phyloP scores from a whole-genome alignment of 2,113 vertebrate species.

The Esox niger region DNA sequence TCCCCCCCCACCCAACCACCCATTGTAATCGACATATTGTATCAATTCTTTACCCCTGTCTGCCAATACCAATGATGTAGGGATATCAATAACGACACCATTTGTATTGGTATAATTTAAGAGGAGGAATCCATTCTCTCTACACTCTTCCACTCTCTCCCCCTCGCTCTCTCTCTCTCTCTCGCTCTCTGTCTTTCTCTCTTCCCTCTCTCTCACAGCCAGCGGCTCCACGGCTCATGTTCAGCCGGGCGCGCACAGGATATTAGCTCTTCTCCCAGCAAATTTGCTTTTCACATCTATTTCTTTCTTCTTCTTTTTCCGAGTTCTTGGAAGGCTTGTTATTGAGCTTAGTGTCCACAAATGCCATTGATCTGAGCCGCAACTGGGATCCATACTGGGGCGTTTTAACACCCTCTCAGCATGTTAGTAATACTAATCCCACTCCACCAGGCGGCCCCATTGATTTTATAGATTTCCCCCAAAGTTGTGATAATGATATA shows the following conservation, averaged over 20 bases:
- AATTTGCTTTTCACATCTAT: constrained; percentile 99
- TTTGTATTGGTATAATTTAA: constrained; percentile 70
- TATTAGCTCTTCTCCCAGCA: constrained; percentile 96
- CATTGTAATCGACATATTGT: constrained; percentile 64
- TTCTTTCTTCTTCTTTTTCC: constrained; percentile 87
- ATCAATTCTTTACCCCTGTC: constrained; percentile 61
- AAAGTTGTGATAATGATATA: constrained; percentile 99
- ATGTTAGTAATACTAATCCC: constrained; percentile 98
- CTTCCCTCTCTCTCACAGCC: constrained; percentile 16
- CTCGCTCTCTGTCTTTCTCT: no score
- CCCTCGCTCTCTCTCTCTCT: constrained; percentile 4
- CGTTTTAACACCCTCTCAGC: constrained; percentile 96
- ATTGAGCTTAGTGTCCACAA: constrained; percentile 99
- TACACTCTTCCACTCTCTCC: background rate
- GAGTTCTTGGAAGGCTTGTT: constrained; percentile 93
- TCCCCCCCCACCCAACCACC: constrained; percentile 34
- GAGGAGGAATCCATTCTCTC: constrained; percentile 58
- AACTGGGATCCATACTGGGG: constrained; percentile 96
- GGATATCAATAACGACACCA: constrained; percentile 72
- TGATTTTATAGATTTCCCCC: constrained; percentile 99
- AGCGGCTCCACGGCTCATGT: constrained; percentile 47
- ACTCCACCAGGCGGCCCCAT: constrained; percentile 94
- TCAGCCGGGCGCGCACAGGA: constrained; percentile 81
- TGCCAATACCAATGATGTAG: constrained; percentile 73
- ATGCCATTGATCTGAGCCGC: constrained; percentile 99